phyloP scores from a whole-genome alignment of 2,888 invertebrate genomes.

The Drosophila barbarae region DNA sequence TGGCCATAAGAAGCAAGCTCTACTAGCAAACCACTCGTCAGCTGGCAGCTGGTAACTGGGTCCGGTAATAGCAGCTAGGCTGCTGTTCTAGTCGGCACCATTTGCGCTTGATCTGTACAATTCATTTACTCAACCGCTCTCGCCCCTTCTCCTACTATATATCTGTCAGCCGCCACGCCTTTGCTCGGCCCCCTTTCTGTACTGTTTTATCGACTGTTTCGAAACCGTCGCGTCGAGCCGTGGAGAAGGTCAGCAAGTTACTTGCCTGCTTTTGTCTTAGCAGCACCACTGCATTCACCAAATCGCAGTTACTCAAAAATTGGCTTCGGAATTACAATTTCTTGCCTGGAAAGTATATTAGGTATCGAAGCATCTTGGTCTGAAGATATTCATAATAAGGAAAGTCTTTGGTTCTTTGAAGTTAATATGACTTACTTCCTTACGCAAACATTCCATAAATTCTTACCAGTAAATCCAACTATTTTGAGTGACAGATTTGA shows the following conservation, averaged over 20 bases:
- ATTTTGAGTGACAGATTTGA: slow-evolving; percentile 10
- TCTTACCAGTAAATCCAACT: not conserved
- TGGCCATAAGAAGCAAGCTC: slow-evolving; percentile 10
- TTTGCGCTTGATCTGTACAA: slow-evolving; percentile 41
- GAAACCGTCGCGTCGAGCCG: slow-evolving; percentile 59
- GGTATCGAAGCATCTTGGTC: no score
- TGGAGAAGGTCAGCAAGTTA: slow-evolving; percentile 65
- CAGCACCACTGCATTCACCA: slow-evolving; percentile 45
- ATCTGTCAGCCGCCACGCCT: not conserved
- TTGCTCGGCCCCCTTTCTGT: slow-evolving; percentile 21
- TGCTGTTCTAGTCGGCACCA: slow-evolving; percentile 58
- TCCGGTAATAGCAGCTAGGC: slow-evolving; percentile 37
- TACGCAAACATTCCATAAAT: not conserved
- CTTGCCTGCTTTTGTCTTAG: slow-evolving; percentile 51
- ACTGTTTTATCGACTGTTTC: slow-evolving; percentile 50
- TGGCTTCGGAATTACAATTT: not conserved
- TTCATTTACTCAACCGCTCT: slow-evolving; percentile 19
- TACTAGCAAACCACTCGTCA: slow-evolving; percentile 1
- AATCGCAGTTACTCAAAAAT: slow-evolving; percentile 19
- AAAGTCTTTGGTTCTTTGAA: not conserved
- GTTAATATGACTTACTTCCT: not conserved
- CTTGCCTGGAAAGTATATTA: not conserved
- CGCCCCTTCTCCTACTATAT: not conserved
- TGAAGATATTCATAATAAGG: not conserved
- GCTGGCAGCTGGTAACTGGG: slow-evolving; percentile 6